Evolutionary conservation across 2,888 invertebrate species (phyloP).

Genomic region (Thecophora atra): DNA sequence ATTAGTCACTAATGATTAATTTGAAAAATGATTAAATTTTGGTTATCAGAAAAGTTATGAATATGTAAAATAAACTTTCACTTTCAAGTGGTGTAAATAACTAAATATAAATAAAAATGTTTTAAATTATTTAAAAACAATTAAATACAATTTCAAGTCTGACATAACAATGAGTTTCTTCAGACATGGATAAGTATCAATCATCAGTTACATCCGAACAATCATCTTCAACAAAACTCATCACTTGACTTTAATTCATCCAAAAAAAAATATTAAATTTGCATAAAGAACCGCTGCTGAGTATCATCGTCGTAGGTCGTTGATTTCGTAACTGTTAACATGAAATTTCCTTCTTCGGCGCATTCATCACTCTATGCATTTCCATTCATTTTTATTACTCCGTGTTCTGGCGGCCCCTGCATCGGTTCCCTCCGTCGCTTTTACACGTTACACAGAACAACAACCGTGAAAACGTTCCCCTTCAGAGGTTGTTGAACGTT

Average conservation of each 20-base stretch:
- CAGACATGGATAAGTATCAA: no score
- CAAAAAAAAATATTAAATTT: constrained; percentile 24
- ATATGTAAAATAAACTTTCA: no score
- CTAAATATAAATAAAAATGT: no score
- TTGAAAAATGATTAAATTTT: not conserved
- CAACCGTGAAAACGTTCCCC: not conserved
- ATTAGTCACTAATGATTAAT: no score
- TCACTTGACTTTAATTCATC: constrained; percentile 24
- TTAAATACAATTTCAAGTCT: no score
- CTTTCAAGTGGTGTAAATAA: no score
- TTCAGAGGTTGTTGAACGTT: constrained; percentile 28
- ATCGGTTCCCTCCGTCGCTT: no score
- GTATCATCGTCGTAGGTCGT: not conserved
- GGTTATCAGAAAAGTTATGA: not conserved
- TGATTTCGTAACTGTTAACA: constrained; percentile 12
- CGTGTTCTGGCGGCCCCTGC: no score
- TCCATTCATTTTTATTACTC: constrained; percentile 16
- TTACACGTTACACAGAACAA: constrained; percentile 4
- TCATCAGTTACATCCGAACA: not conserved
- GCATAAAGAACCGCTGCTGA: not conserved
- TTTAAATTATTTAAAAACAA: no score
- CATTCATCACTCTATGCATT: constrained; percentile 16
- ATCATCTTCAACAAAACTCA: not conserved
- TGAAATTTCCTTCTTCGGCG: constrained; percentile 12
- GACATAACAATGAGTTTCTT: no score